Evolutionary conservation across 2,797 vertebrate species (phyloP).

Genomic region (Cryptoblepharus egeriae): DNA sequence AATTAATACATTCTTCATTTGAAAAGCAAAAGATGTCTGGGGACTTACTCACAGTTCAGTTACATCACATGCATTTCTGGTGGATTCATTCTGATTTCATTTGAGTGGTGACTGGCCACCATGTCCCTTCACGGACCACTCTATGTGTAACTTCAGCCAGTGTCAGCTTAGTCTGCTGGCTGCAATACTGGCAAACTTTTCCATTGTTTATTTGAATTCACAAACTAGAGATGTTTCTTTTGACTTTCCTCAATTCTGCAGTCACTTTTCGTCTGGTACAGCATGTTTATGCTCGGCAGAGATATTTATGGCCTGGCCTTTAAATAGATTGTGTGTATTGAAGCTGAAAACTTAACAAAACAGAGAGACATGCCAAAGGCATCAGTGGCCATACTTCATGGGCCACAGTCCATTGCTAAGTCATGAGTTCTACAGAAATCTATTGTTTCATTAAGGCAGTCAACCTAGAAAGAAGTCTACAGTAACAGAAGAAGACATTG

Average conservation of each 20-base stretch:
- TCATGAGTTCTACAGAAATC: conserved; percentile 29
- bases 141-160: conserved; percentile 57
- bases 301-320: conserved; percentile 63
- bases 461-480: conserved; percentile 16
- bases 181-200: conserved; percentile 50
- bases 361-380: conserved; percentile 52
- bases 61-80: conserved; percentile 36
- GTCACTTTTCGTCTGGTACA: conserved; percentile 57
- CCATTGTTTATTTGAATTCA: conserved; percentile 66
- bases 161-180: conserved; percentile 59
- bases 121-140: conserved; percentile 44
- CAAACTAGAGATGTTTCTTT: conserved; percentile 65
- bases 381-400: conserved; percentile 34
- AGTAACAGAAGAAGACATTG: conserved; percentile 18
- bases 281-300: conserved; percentile 45
- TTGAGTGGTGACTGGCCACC: conserved; percentile 24
- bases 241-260: conserved; percentile 56
- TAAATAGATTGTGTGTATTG: conserved; percentile 55
- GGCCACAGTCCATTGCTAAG: conserved; percentile 25
- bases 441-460: conserved; percentile 21
- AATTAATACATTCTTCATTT: not conserved
- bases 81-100: conserved; percentile 36
- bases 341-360: conserved; percentile 54
- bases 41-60: conserved; percentile 24
- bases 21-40: not conserved